Conservation (phyloP, 2,797 vertebrate species). For the Sciaenops ocellatus region DNA sequence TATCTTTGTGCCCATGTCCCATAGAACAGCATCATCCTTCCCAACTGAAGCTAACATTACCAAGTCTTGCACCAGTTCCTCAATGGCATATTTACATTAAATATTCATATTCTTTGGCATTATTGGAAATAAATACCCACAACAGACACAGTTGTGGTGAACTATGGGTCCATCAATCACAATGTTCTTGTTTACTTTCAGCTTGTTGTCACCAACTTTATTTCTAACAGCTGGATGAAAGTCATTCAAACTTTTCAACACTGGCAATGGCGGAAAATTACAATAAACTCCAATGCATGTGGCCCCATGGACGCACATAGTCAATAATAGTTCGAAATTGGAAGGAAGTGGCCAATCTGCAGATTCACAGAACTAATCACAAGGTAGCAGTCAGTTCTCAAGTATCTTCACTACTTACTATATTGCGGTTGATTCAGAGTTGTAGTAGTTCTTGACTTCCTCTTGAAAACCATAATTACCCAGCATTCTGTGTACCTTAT, state of each 20-base stretch:
- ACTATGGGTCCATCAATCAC: background rate
- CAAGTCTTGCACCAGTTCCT: background rate
- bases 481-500: background rate
- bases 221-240: constrained; percentile 1
- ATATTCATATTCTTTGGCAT: background rate
- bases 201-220: background rate
- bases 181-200: constrained; percentile 1
- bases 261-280: background rate
- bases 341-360: background rate
- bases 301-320: background rate
- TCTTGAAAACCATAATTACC: background rate
- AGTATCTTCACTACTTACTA: background rate
- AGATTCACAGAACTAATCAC: background rate
- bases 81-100: background rate
- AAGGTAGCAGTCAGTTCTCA: background rate
- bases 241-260: background rate
- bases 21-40: background rate
- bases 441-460: background rate
- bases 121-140: background rate
- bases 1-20: background rate
- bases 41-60: background rate
- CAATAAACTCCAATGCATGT: background rate
- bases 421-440: background rate
- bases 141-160: background rate
- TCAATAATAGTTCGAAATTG: background rate